Percentiles rank a stretch among this genome's conserved stretches.
These are phyloP conservation scores for Pygoscelis adeliae DNA, from an alignment of 2,113 vertebrate species.

Conservation along the genomic window DNA sequence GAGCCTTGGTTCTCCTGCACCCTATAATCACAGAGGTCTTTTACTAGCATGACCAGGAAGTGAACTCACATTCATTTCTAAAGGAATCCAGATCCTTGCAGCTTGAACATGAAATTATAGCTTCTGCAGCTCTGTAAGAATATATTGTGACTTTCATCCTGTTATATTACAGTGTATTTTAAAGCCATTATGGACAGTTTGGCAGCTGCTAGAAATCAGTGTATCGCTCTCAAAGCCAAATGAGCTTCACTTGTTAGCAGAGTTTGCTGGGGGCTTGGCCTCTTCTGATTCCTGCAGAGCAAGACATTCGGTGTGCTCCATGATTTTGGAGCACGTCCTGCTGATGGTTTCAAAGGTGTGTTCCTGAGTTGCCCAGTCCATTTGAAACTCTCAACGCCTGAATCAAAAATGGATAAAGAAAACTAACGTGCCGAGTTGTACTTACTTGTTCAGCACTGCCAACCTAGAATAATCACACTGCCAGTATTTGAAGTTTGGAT, in stretches of 20 bases:
- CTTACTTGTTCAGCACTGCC: background rate
- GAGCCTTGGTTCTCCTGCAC: background rate
- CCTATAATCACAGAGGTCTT: background rate
- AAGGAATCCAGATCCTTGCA: background rate
- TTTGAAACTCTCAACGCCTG: background rate
- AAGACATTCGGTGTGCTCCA: fast-evolving
- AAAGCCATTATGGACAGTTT: background rate
- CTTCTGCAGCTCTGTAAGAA: background rate
- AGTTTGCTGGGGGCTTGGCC: background rate
- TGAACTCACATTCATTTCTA: background rate
- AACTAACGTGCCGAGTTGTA: background rate
- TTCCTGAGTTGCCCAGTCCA: background rate
- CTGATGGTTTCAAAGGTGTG: background rate
- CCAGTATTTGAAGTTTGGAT: background rate
- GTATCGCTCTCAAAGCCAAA: background rate
- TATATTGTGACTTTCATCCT: background rate
- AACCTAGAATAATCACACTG: background rate
- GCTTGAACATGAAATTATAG: background rate
- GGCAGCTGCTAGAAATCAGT: background rate
- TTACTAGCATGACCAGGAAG: background rate
- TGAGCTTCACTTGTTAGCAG: background rate
- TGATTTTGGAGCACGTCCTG: background rate
- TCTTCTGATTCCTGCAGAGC: background rate
- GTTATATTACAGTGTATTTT: background rate
- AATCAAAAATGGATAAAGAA: background rate